Base-by-base conservation (phyloP, 1,140 invertebrate genomes). In the Mamestra configurata region DNA sequence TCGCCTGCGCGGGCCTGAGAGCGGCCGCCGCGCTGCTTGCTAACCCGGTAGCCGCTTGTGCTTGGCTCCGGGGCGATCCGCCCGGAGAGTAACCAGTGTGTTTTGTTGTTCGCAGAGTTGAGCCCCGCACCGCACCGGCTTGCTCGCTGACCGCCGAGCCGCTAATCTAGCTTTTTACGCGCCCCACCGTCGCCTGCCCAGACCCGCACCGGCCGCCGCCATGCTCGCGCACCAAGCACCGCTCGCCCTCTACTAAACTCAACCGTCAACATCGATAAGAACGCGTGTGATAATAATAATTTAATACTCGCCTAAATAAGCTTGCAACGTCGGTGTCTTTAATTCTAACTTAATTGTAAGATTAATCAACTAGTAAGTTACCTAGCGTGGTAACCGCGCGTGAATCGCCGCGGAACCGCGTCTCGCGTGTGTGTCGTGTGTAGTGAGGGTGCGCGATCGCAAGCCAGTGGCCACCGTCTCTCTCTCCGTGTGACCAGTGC, bases 41-140 rank as follows among this genome's bases (percentile, higher is more conserved):
- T 93, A 94, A 94, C 93, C 93, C 93, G 92, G 91, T 89, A 92
- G 92, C 91, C 90, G 91, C 92, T 94, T 94, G 82, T 83, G 92
- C 92, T 93, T 92, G 92, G 90, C 90, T 92, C 92, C 91, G 92
- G 92, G 88, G 89, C 86, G 66, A 46, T 76, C 79, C 68, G 85
- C 88, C 90, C 89, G 87, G 90, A 93, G 89, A 95, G 84, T 94
- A 95, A 94, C 91, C 90, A 88, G 88, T 95, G 92, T 95, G 94
- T 95, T 95, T 95, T 95, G 93, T 95, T 95, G 94, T 95, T 95
- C 93, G 92, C 94, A 95, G 94, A 95, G 90, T 93, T 95, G 93
- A 93, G 90, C 89, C 92, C 93, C 90, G 90, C 93, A 93, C 88
- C 92, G 89, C 89, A 92, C 90, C 94, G 92, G 93, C 94, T 95